phyloP scores from a whole-genome alignment of 2,888 invertebrate species.

The Drosophila pegasa region DNA sequence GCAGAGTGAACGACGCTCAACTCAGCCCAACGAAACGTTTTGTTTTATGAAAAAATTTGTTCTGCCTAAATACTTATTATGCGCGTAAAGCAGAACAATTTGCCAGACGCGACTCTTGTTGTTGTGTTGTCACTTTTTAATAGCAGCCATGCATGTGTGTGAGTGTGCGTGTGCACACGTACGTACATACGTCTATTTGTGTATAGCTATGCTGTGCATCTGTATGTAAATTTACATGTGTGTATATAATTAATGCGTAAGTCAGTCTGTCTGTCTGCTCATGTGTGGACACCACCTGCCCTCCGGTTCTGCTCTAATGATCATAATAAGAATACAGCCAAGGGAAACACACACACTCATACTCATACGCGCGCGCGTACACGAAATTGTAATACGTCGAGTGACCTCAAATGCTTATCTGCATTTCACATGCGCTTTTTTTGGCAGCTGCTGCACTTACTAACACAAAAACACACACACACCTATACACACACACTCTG shows the following conservation, averaged over 20 bases:
- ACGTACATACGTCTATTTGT: constrained; percentile 6
- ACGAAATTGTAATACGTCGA: constrained; percentile 32
- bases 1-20: constrained; percentile 21
- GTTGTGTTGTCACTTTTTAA: constrained; percentile 46
- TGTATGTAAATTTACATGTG: constrained; percentile 40
- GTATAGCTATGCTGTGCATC: constrained; percentile 26
- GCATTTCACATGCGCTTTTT: constrained; percentile 74
- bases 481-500: constrained; percentile 19
- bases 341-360: constrained; percentile 32
- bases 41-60: constrained; percentile 45
- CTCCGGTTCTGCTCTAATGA: constrained; percentile 75
- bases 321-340: constrained; percentile 61
- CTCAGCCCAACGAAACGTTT: constrained; percentile 40
- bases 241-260: constrained; percentile 70
- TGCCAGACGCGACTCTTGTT: constrained; percentile 45
- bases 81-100: constrained; percentile 60
- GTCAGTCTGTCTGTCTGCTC: constrained; percentile 34
- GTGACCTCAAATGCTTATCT: constrained; percentile 77
- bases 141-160: constrained; percentile 18
- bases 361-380: constrained; percentile 8
- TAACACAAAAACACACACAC: constrained; percentile 34
- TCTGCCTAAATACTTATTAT: constrained; percentile 53
- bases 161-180: background rate
- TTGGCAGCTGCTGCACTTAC: constrained; percentile 65
- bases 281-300: constrained; percentile 78